A percentile compares a stretch with the other conserved stretches of the same genome.
These are phyloP conservation scores for Drosophila monieri DNA, from an alignment of 2,888 invertebrate species.

Conservation along the genomic window DNA sequence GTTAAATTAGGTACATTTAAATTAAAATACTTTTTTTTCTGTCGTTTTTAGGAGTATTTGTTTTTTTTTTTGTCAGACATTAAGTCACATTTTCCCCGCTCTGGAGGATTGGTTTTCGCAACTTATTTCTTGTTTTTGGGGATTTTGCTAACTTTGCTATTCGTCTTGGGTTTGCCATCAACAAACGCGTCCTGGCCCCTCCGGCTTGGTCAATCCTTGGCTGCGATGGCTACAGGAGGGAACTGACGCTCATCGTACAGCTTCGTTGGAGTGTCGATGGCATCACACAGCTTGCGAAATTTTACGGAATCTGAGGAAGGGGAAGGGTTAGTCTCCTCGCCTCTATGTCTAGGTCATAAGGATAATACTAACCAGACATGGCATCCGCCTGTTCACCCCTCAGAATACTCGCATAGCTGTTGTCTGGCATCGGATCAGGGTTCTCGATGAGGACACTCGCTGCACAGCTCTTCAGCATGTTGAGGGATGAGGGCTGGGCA, in stretches of 20 bases:
- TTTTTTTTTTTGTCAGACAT: conserved; percentile 25
- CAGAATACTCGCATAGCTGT: conserved; percentile 94
- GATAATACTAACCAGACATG: conserved; percentile 89
- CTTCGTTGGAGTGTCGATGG: conserved; percentile 82
- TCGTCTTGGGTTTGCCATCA: conserved; percentile 48
- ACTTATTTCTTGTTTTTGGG: conserved; percentile 26
- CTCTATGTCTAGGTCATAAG: neutral
- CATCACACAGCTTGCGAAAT: conserved; percentile 83
- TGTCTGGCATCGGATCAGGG: conserved; percentile 77
- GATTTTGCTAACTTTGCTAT: conserved; percentile 31
- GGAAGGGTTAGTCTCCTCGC: neutral
- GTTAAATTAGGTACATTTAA: conserved; percentile 29
- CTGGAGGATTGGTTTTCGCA: conserved; percentile 20
- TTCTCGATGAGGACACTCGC: conserved; percentile 80
- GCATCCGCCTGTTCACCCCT: conserved; percentile 91
- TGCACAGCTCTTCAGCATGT: conserved; percentile 67
- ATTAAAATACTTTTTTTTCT: conserved; percentile 63
- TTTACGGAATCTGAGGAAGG: conserved; percentile 81
- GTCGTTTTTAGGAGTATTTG: conserved; percentile 61
- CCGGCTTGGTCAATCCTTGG: conserved; percentile 80
- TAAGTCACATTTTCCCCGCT: conserved; percentile 46
- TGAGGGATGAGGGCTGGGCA: conserved; percentile 53
- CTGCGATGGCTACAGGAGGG: conserved; percentile 82
- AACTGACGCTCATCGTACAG: conserved; percentile 84
- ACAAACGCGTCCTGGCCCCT: conserved; percentile 39